Base-by-base conservation (phyloP, 2,888 invertebrate genomes). In the Caenorhabditis sp. region DNA sequence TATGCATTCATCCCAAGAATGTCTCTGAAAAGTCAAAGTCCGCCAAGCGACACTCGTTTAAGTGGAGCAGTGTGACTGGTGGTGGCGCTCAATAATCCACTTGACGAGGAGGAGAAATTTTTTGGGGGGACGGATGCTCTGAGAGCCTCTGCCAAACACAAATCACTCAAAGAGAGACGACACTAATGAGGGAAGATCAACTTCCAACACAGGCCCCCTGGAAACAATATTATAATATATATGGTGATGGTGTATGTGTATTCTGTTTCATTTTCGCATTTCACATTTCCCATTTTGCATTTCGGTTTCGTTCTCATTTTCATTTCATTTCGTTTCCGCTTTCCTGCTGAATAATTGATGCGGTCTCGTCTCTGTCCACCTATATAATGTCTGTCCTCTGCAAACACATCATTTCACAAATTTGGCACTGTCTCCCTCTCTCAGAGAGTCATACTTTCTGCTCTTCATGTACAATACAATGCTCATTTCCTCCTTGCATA, bases 51-150 rank as follows among this genome's bases (percentile, higher is more conserved):
- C 70, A 70, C 60, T 61, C 70, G 70, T 61, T 70, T 70, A 61
- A 70, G 70, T 70, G 70, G 70, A 40, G 47, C 47, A 47, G 47
- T 47, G 47, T 47, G 47, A n/a, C 20, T 60, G 61, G 60, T 60
- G 61, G 60, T 51, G 70, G 70, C 69, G 69, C 69, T 69, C 69
- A 69, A 69, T 69, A 69, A 69, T 69, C 70, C 70, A 70, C 70
- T 70, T 70, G 70, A 70, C 70, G 61, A 70, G 61, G 60, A 70
- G 61, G 60, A 61, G 61, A 70, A 47, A 47, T 47, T 70, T 70
- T 69, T 70, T 70, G 60, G 70, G 60, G 70, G 32, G 32, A 32
- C 32, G 70, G 40, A 70, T 60, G 60, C 70, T 60, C 56, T 56
- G 61, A 70, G 70, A 70, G 70, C 70, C 55, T 51, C 64, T 64